Percentiles rank a stretch among this genome's conserved stretches.
phyloP scores from a whole-genome alignment of 2,888 invertebrate species.

The Machimus rusticus region DNA sequence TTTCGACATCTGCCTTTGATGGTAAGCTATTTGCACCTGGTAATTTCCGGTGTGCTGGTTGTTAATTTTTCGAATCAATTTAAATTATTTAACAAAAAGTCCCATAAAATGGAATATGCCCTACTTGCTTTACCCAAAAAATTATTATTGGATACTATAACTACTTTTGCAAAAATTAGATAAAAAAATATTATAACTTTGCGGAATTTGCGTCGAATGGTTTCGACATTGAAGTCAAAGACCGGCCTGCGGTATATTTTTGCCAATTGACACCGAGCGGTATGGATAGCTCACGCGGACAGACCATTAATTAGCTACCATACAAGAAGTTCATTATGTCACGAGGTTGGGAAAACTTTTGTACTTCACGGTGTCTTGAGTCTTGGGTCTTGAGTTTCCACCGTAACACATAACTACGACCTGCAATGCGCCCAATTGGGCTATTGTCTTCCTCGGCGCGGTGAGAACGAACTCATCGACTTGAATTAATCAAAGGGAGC shows the following conservation, averaged over 20 bases:
- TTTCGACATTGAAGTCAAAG: neutral
- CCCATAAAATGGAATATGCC: neutral
- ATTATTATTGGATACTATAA: neutral
- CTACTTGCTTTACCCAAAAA: neutral
- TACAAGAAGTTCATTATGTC: constrained; percentile 45
- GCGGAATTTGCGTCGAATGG: neutral
- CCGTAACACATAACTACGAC: neutral
- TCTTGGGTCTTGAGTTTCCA: neutral
- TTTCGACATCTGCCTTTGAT: neutral
- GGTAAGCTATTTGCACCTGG: neutral
- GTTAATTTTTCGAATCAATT: neutral
- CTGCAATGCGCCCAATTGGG: constrained; percentile 6
- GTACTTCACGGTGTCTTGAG: neutral
- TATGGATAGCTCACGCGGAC: neutral
- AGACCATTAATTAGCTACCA: constrained; percentile 5
- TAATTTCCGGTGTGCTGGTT: neutral
- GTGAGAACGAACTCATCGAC: constrained; percentile 10
- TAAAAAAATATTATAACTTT: neutral
- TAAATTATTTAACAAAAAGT: neutral
- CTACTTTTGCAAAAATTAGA: neutral
- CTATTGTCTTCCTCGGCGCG: neutral
- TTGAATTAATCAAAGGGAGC: constrained; percentile 18
- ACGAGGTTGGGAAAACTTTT: constrained; percentile 45
- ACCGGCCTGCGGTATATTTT: neutral
- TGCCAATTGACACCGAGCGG: neutral